Evolutionary conservation across 2,888 invertebrate genomes (phyloP), one percentile per base, ranked within the genome.

Genomic region (Leptothorax acervorum): DNA sequence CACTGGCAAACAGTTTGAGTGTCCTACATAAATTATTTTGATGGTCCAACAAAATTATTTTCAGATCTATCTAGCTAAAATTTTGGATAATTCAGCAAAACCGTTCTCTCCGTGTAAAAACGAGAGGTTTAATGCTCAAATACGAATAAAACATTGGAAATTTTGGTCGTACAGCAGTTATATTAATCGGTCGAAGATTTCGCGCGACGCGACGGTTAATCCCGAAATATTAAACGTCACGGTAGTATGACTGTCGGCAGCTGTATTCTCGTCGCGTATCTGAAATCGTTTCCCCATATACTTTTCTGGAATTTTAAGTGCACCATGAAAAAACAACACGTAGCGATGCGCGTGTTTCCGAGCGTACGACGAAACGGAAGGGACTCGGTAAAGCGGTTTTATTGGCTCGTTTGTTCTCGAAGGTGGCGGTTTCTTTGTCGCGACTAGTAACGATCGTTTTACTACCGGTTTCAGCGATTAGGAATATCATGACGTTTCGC

Each of bases 361-460:
- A 68, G 74, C 82, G 85, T 76, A 75, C 63, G 31, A 79, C 68
- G 83, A 83, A 89, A 87, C 87, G 86, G 87, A 86, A 86, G 89
- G 87, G 85, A 83, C 48, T 68, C 84, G 89, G 85, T 87, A 86
- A 89, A 90, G 76, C 85, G 87, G 63, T 85, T 90, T 90, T 90
- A 90, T 90, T 90, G 84, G 90, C 90, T 90, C 90, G 90, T 90
- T 90, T 90, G 90, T 90, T 88, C 89, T 63, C 83, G 82, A 74
- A 90, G 90, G 89, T 90, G 90, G 90, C 90, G 90, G 90, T 90
- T 90, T 90, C 90, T 90, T 90, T 90, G 90, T 90, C 90, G 89
- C 90, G 90, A 90, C 89, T 90, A 90, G 90, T 89, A 91, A 92
- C 88, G 91, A 91, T 89, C 91, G 87, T 91, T 92, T 92, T 92